Evolutionary conservation across 2,888 invertebrate genomes (phyloP).

Genomic region (Diplazon laetatorius): DNA sequence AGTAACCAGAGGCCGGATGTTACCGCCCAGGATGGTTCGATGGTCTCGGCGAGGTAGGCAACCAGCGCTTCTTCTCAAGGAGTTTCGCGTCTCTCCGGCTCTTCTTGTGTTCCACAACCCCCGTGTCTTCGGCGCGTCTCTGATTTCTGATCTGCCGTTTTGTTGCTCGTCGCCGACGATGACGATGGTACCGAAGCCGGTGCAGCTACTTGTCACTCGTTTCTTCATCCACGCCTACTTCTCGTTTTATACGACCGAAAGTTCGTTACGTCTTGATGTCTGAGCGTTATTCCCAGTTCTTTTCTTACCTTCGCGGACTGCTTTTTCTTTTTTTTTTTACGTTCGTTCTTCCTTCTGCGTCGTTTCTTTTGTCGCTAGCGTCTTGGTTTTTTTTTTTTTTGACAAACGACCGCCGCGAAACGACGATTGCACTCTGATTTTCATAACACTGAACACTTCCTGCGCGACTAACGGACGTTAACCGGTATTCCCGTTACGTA

Average conservation of each 20-base stretch:
- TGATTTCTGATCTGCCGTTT: conserved; percentile 80
- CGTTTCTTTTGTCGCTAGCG: not conserved
- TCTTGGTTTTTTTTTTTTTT: conserved; percentile 26
- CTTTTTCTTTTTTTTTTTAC: conserved; percentile 31
- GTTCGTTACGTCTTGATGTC: conserved; percentile 72
- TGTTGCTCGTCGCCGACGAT: conserved; percentile 11
- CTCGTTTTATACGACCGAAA: conserved; percentile 66
- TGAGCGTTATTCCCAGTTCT: conserved; percentile 35
- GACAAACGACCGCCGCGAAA: conserved; percentile 35
- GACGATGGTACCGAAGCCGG: conserved; percentile 70
- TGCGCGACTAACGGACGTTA: conserved; percentile 81
- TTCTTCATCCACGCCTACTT: conserved; percentile 70
- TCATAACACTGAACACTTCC: conserved; percentile 80
- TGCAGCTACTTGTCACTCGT: conserved; percentile 80
- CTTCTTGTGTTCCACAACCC: conserved; percentile 47
- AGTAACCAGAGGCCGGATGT: conserved; percentile 82
- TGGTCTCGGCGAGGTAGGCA: conserved; percentile 72
- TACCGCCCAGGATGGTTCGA: conserved; percentile 80
- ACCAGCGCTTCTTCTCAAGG: conserved; percentile 49
- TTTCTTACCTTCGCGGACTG: conserved; percentile 28
- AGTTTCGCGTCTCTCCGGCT: conserved; percentile 40
- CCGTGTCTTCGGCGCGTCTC: conserved; percentile 72
- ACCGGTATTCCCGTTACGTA: conserved; percentile 66
- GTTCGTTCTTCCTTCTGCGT: conserved; percentile 7
- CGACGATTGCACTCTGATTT: conserved; percentile 73